Evolutionary conservation across 2,888 invertebrate genomes (phyloP).

Genomic region (Odontomyia ornata): DNA sequence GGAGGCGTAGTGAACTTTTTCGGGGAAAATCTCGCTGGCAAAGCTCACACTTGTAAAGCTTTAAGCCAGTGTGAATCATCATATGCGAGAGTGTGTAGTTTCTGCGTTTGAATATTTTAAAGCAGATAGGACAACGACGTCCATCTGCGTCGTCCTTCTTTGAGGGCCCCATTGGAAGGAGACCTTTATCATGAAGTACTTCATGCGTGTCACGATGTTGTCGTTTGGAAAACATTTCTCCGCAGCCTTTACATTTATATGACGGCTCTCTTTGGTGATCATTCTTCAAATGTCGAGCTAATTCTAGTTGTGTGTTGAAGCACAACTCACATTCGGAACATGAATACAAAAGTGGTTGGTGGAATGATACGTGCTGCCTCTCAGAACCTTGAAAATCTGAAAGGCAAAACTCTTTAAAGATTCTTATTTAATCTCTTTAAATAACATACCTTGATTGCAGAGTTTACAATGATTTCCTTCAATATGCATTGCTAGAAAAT

Average conservation of each 20-base stretch:
- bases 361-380: conserved; percentile 23
- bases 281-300: conserved; percentile 30
- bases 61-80: conserved; percentile 31
- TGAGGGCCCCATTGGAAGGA: not conserved
- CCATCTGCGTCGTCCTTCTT: not conserved
- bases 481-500: conserved; percentile 25
- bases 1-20: conserved; percentile 16
- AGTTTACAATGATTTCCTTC: conserved; percentile 21
- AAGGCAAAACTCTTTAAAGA: not conserved
- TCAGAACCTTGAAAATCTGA: conserved; percentile 25
- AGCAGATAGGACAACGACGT: conserved; percentile 28
- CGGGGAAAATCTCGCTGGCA: conserved; percentile 22
- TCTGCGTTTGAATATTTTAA: conserved; percentile 25
- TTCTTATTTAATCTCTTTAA: not conserved
- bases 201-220: conserved; percentile 22
- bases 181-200: conserved; percentile 18
- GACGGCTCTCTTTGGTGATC: conserved; percentile 6
- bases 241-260: conserved; percentile 24
- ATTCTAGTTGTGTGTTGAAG: conserved; percentile 23
- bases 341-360: conserved; percentile 20
- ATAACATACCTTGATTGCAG: conserved; percentile 22
- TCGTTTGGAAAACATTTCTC: conserved; percentile 12
- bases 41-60: conserved; percentile 22
- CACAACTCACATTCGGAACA: conserved; percentile 24
- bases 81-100: conserved; percentile 35